phyloP scores from a whole-genome alignment of 92 coral and sea anemone species.

The Epizoanthus fatuus region DNA sequence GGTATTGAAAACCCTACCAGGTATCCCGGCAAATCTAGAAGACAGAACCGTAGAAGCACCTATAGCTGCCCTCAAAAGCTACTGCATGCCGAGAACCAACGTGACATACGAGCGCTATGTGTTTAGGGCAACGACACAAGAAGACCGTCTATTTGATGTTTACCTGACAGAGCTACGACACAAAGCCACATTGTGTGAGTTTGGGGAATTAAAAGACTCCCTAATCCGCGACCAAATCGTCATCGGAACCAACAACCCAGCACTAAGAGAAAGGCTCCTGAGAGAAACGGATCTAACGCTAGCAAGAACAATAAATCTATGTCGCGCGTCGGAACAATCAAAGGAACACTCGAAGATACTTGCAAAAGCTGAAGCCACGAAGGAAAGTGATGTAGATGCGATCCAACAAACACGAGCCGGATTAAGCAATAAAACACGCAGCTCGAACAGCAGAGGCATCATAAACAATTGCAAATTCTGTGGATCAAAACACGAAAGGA shows the following conservation, averaged over 20 bases:
- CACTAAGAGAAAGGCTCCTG: constrained; percentile 61
- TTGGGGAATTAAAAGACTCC: constrained; percentile 58
- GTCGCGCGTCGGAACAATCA: constrained; percentile 50
- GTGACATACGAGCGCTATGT: constrained; percentile 57
- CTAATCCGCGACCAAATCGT: constrained; percentile 64
- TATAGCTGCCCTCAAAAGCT: constrained; percentile 6
- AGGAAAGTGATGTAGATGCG: constrained; percentile 21
- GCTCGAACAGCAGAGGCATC: constrained; percentile 16
- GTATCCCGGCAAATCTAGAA: neutral
- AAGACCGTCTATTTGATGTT: constrained; percentile 42
- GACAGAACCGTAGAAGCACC: constrained; percentile 2
- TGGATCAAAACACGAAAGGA: constrained; percentile 38
- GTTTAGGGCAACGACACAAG: constrained; percentile 48
- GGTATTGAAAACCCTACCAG: constrained; percentile 28
- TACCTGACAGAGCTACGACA: constrained; percentile 56
- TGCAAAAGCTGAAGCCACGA: constrained; percentile 2
- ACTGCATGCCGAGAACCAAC: constrained; percentile 42
- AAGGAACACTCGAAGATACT: constrained; percentile 56
- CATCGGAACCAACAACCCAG: constrained; percentile 46
- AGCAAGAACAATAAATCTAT: constrained; percentile 40
- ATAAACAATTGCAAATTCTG: constrained; percentile 62
- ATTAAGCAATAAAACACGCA: neutral
- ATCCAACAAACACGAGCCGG: neutral
- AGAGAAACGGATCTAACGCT: constrained; percentile 58
- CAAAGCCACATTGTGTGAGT: constrained; percentile 53